These are phyloP conservation scores for Smutsia temminckii DNA, from an alignment of 2,797 vertebrate genomes.

Conservation along the genomic window DNA sequence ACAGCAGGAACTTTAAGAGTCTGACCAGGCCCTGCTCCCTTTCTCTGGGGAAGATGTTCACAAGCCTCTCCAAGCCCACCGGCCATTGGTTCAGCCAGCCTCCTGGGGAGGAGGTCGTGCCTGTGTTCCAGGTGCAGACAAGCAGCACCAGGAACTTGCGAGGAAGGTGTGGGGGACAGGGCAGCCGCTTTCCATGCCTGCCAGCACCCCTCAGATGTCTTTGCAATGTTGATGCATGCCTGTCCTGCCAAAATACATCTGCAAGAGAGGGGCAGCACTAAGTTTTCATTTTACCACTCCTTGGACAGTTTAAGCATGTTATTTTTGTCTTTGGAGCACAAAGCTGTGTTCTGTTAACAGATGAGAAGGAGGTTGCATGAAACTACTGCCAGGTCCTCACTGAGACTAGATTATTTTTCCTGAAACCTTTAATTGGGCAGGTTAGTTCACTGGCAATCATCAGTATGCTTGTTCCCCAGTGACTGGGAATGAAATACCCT, in stretches of 20 bases:
- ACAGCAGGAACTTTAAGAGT: not conserved
- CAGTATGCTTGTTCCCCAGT: conserved; percentile 15
- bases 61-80: not conserved
- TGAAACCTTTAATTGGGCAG: conserved; percentile 36
- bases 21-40: not conserved
- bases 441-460: conserved; percentile 43
- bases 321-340: conserved; percentile 49
- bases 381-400: not conserved
- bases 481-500: conserved; percentile 17
- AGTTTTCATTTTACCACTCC: not conserved
- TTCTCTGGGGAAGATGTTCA: not conserved
- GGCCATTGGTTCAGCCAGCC: rapidly evolving
- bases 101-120: not conserved
- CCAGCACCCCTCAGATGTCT: not conserved
- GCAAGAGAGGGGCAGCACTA: not conserved
- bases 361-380: conserved; percentile 44
- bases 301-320: conserved; percentile 29
- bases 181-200: not conserved
- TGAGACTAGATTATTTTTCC: conserved; percentile 55
- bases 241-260: not conserved
- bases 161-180: too few relatives aligned
- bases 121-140: not conserved
- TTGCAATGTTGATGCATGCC: rapidly evolving
- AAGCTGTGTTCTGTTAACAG: conserved; percentile 47
- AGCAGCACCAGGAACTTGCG: not conserved